A percentile compares a stretch with the other conserved stretches of the same genome.
Conservation (phyloP, 2,113 vertebrate species). For the Nanorana parkeri region DNA sequence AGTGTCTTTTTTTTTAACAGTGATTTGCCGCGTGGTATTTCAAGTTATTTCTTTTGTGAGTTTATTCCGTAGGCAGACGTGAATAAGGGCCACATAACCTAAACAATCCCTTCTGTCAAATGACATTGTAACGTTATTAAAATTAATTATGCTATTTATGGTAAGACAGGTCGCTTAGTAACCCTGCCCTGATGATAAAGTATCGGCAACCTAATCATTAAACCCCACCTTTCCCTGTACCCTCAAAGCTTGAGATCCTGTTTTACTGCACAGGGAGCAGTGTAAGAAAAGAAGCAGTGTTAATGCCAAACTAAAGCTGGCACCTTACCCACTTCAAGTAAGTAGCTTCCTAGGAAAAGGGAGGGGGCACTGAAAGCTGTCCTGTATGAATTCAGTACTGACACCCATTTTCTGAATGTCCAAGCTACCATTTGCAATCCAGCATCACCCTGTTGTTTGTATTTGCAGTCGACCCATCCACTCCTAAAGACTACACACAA, state of each 20-base stretch:
- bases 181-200: background rate
- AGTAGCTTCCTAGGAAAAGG: slow-evolving; percentile 28
- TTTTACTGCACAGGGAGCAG: slow-evolving; percentile 6
- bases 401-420: slow-evolving; percentile 32
- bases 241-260: slow-evolving; percentile 27
- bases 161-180: background rate
- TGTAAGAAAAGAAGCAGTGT: slow-evolving; percentile 2
- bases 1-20: too few relatives aligned
- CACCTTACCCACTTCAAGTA: slow-evolving; percentile 4
- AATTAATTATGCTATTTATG: slow-evolving; percentile 21
- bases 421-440: slow-evolving; percentile 10
- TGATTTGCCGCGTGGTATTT: background rate
- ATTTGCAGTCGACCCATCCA: slow-evolving; percentile 47
- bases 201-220: slow-evolving; percentile 13
- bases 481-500: slow-evolving; percentile 49
- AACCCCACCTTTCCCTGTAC: slow-evolving; percentile 25
- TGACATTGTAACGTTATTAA: slow-evolving; percentile 8
- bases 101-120: background rate
- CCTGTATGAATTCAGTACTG: slow-evolving; percentile 9
- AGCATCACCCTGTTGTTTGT: slow-evolving; percentile 41
- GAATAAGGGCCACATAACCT: background rate
- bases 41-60: background rate
- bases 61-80: background rate
- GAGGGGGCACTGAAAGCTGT: background rate
- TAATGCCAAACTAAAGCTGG: slow-evolving; percentile 40